A percentile compares a stretch with the other conserved stretches of the same genome.
These are phyloP conservation scores for Iselma pallidipennis DNA, from an alignment of 2,888 invertebrate species.

Conservation along the genomic window DNA sequence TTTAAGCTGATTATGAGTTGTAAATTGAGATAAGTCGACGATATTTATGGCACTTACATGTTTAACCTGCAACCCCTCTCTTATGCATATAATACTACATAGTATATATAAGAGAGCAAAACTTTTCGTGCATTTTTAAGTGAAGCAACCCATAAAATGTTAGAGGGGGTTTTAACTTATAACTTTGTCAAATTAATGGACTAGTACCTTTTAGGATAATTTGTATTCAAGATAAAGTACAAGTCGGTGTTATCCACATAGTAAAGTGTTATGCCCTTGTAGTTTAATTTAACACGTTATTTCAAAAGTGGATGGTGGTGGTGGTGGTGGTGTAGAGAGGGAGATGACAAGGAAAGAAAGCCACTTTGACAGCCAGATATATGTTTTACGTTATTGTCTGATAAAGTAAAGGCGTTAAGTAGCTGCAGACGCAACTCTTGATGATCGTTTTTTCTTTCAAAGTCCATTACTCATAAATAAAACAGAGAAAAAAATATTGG, in stretches of 20 bases:
- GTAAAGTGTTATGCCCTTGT: conserved; percentile 23
- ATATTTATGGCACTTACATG: conserved; percentile 59
- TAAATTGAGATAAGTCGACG: conserved; percentile 57
- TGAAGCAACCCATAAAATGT: conserved; percentile 30
- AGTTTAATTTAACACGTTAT: conserved; percentile 22
- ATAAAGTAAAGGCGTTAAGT: neutral
- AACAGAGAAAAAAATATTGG: neutral
- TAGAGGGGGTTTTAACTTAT: conserved; percentile 36
- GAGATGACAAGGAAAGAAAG: neutral
- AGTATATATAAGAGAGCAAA: conserved; percentile 23
- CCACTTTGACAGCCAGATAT: neutral
- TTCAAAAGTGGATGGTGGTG: neutral
- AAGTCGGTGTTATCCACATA: conserved; percentile 4
- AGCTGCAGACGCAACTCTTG: neutral
- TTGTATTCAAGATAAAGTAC: conserved; percentile 38
- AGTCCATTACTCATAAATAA: neutral
- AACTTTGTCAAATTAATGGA: conserved; percentile 46
- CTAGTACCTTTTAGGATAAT: conserved; percentile 29
- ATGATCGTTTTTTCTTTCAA: neutral
- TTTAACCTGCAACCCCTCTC: conserved; percentile 35
- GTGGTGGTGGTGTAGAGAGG: too few relatives aligned
- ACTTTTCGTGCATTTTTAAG: conserved; percentile 38
- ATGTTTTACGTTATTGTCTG: neutral
- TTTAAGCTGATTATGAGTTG: conserved; percentile 59
- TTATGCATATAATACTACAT: neutral